These are phyloP conservation scores for Bombus confusus DNA, from an alignment of 1,140 invertebrate species.

Conservation along the genomic window DNA sequence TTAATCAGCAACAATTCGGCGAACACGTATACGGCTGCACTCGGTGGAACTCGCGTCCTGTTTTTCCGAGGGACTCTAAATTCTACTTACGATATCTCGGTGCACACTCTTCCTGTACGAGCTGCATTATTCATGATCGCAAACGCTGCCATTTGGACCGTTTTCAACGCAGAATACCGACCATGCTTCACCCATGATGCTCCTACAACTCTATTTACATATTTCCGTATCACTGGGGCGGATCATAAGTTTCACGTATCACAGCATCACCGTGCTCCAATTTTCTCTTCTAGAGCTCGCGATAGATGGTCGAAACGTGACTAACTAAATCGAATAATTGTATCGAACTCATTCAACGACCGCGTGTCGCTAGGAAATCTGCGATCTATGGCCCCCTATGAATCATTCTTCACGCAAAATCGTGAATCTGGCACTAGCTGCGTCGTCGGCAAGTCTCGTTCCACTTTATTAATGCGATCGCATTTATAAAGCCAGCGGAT, in stretches of 20 bases:
- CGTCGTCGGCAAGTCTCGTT: neutral
- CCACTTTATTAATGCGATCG: neutral
- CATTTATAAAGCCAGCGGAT: neutral
- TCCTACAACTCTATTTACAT: slow-evolving; percentile 49
- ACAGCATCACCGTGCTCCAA: slow-evolving; percentile 10
- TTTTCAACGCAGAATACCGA: slow-evolving; percentile 46
- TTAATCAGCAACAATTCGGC: neutral
- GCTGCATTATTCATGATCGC: slow-evolving; percentile 55
- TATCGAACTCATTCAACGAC: neutral
- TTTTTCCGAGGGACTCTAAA: neutral
- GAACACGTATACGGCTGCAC: neutral
- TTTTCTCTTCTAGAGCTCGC: neutral
- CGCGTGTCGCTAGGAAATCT: neutral
- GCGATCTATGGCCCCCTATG: no score
- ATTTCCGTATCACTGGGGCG: slow-evolving; percentile 34
- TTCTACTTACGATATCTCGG: slow-evolving; percentile 40
- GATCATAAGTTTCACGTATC: slow-evolving; percentile 36
- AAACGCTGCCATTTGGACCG: slow-evolving; percentile 45
- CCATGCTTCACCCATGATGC: slow-evolving; percentile 42
- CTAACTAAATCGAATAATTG: neutral
- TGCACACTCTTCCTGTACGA: slow-evolving; percentile 8
- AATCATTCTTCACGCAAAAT: slow-evolving; percentile 1
- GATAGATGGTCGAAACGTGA: neutral
- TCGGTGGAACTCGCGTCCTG: neutral
- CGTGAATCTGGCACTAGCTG: neutral